These are phyloP conservation scores for Tholera decimalis DNA, from an alignment of 2,888 invertebrate genomes.

Conservation along the genomic window DNA sequence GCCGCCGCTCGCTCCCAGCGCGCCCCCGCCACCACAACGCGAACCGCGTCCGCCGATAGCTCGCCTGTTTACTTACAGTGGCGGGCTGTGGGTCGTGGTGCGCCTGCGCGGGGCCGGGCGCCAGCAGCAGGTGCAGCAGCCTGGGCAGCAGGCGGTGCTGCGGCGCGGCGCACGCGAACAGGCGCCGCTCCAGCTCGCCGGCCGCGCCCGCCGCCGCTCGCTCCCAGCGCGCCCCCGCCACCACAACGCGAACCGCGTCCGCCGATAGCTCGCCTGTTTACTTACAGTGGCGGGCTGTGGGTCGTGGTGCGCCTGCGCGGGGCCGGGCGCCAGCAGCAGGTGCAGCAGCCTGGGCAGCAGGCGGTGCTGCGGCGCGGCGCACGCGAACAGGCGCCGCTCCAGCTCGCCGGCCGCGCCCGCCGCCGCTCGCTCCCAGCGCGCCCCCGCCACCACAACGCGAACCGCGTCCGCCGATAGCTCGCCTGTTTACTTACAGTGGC, in stretches of 20 bases:
- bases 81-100: not conserved
- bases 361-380: constrained; percentile 1
- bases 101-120: not conserved
- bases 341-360: constrained; percentile 2
- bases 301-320: not conserved
- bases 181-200: not conserved
- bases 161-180: constrained; percentile 3
- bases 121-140: constrained; percentile 4
- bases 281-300: not conserved
- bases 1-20: too few species aligned
- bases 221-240: too few species aligned
- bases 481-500: not conserved
- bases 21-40: too few species aligned
- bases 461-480: too few species aligned
- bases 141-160: constrained; percentile 1
- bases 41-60: too few species aligned
- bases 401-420: too few species aligned
- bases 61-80: not conserved
- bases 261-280: not conserved
- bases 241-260: too few species aligned
- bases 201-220: too few species aligned
- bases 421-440: too few species aligned
- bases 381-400: constrained; percentile 4
- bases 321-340: not conserved
- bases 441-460: too few species aligned